Evolutionary conservation across 2,888 invertebrate genomes (phyloP), one percentile per base, ranked within the genome.

Genomic region (Sabatieria punctata): DNA sequence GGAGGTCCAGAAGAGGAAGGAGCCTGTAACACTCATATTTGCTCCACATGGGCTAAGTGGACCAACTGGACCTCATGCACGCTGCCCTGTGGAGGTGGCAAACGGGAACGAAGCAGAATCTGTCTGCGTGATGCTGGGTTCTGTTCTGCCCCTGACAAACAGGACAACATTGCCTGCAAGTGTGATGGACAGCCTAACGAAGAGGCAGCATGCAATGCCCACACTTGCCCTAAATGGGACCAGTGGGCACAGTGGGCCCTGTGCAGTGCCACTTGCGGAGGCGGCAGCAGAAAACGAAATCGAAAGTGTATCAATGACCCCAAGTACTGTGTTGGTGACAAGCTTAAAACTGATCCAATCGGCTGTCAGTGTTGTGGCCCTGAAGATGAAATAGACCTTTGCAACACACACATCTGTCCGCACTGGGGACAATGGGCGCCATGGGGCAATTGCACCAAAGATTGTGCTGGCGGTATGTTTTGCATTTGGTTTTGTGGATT

Each of bases 181-280:
- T 38, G 38, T 38, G 8, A 38, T 19, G 38, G 38, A 38, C 6
- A n/a, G 15, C 8, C 15, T 8, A 38, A n/a, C 6, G 38, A 38
- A 38, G n/a, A 38, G 6, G 38, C 19, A 13, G 15, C 38, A 8
- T 38, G 38, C 38, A 38, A 38, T 21, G 8, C n/a, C 8, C 38
- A 38, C 38, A 13, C 8, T 18, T 38, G 38, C n/a, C 8, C 38
- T 18, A 21, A 6, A 11, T 38, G 38, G 38, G 11, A 8, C 8
- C n/a, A 13, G 25, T 41, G 42, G 42, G n/a, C 6, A 15, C 23
- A 4, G 11, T 41, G 42, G 42, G 13, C 27, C 4, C n/a, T 8
- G 25, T 49, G 49, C 41, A 48, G 38, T 2, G 15, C 23, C 15
- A 41, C 49, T 4, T 49, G 49, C 35, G 49, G 26, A 11, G 47